Evolutionary conservation across 2,797 vertebrate genomes (phyloP).

Genomic region (Ctenopoma multispine): DNA sequence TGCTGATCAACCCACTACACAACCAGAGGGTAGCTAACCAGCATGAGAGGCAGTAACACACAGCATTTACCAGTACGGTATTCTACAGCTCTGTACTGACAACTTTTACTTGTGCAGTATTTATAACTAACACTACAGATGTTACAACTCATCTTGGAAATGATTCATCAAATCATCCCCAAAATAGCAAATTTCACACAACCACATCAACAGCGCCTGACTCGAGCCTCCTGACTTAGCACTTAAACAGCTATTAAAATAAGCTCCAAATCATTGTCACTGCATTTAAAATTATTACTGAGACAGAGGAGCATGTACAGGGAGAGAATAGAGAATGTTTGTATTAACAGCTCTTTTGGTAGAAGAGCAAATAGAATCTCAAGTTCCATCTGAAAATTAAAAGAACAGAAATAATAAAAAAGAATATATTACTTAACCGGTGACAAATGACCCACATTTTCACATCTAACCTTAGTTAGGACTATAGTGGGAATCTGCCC

Average conservation of each 20-base stretch:
- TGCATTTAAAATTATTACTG: background rate
- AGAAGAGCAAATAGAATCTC: too few species aligned
- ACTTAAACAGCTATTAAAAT: background rate
- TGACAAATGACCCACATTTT: background rate
- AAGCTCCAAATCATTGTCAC: background rate
- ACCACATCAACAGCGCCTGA: too few species aligned
- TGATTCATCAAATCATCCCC: background rate
- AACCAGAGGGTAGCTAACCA: background rate
- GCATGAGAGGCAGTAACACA: background rate
- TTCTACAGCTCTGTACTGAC: background rate
- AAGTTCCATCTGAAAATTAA: background rate
- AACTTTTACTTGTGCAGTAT: background rate
- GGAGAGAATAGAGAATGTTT: too few species aligned
- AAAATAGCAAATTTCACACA: too few species aligned
- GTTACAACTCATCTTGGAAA: too few species aligned
- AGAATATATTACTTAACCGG: background rate
- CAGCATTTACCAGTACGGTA: background rate
- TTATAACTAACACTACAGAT: background rate
- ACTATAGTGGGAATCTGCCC: background rate
- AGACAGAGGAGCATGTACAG: background rate
- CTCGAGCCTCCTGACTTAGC: background rate
- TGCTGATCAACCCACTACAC: background rate
- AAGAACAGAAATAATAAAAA: accelerated
- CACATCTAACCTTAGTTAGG: background rate
- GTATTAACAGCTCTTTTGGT: too few species aligned